Evolutionary conservation across 2,797 vertebrate genomes (phyloP).

Genomic region (Acanthopagrus latus): DNA sequence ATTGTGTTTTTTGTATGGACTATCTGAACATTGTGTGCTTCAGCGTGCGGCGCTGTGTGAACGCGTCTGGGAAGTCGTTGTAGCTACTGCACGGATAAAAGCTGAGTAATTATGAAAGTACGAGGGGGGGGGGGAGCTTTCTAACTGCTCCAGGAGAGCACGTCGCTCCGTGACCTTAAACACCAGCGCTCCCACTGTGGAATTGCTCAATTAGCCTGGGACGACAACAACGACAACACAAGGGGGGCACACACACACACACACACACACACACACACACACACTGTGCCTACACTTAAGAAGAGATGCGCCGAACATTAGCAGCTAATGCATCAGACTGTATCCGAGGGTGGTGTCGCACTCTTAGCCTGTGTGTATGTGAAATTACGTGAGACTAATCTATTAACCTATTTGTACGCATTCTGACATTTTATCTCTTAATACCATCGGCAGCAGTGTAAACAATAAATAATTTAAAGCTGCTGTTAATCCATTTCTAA

Average conservation of each 20-base stretch:
- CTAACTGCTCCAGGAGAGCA: conserved; percentile 64
- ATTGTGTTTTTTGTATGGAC: conserved; percentile 37
- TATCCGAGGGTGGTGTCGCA: not conserved
- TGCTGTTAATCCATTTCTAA: too few relatives aligned
- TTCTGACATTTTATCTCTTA: too few relatives aligned
- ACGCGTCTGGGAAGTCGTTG: conserved; percentile 29
- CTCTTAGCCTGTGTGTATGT: not conserved
- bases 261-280: conserved; percentile 4
- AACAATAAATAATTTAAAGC: too few relatives aligned
- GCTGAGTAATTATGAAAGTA: conserved; percentile 69
- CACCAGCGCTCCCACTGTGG: conserved; percentile 52
- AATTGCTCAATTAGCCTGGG: conserved; percentile 74
- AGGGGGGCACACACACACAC: conserved; percentile 19
- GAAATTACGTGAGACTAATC: not conserved
- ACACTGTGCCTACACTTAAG: conserved; percentile 34
- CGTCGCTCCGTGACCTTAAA: conserved; percentile 67
- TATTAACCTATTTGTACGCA: not conserved
- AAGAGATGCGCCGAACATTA: conserved; percentile 35
- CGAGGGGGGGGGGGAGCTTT: conserved; percentile 46
- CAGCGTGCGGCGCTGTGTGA: too few relatives aligned
- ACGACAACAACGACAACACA: conserved; percentile 54
- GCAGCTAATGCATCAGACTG: conserved; percentile 47
- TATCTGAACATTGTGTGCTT: conserved; percentile 30
- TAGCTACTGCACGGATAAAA: conserved; percentile 60
- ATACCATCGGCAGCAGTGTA: too few relatives aligned